These are phyloP conservation scores for Dermolepida albohirtum DNA, from an alignment of 2,888 invertebrate genomes.

Conservation along the genomic window DNA sequence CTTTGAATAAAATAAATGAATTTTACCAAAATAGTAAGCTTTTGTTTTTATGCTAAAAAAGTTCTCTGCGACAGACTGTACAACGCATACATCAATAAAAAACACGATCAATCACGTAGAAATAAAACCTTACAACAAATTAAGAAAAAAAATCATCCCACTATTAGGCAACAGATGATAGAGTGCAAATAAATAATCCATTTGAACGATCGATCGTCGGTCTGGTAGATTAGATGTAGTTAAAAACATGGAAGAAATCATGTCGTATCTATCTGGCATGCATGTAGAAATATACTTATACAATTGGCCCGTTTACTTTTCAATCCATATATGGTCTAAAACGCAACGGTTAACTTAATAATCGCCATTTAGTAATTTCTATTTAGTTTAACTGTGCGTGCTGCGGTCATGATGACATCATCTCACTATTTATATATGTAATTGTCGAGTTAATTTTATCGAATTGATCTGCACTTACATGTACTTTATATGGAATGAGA, in stretches of 20 bases:
- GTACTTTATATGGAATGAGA: constrained; percentile 21
- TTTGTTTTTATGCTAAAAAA: no score
- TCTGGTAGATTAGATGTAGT: constrained; percentile 14
- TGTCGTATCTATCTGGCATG: constrained; percentile 4
- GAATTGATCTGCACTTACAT: constrained; percentile 15
- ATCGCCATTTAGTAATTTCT: constrained; percentile 36
- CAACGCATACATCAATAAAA: no score
- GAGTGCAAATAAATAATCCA: constrained; percentile 4
- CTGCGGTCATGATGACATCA: constrained; percentile 19
- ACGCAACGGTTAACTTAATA: constrained; percentile 22
- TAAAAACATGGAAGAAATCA: constrained; percentile 20
- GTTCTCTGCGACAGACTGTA: no score
- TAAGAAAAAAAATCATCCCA: constrained; percentile 5
- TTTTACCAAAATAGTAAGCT: no score
- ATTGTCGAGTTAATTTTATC: constrained; percentile 28
- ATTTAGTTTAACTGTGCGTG: constrained; percentile 11
- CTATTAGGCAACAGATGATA: constrained; percentile 22
- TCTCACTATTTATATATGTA: constrained; percentile 23
- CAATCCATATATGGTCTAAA: constrained; percentile 19
- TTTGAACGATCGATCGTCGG: constrained; percentile 11
- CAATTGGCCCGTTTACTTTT: constrained; percentile 33
- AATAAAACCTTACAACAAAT: constrained; percentile 20
- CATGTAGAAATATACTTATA: constrained; percentile 3
- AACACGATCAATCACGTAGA: constrained; percentile 16
- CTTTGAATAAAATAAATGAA: no score